phyloP scores from a whole-genome alignment of 2,888 invertebrate genomes.

The Idaea biselata region DNA sequence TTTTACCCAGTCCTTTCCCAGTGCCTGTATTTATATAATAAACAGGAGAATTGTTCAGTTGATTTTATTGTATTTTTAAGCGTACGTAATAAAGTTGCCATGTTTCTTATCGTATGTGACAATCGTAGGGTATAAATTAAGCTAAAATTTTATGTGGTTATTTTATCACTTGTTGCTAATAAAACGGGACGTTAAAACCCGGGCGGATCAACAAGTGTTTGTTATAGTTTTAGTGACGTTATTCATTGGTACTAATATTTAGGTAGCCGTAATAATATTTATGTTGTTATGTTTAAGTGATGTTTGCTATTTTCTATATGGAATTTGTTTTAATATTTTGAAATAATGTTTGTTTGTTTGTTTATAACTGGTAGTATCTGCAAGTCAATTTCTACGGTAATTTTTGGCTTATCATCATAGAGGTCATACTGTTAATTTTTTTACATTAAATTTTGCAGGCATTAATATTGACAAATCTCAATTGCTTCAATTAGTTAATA shows the following conservation, averaged over 20 bases:
- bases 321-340: background rate
- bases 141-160: slow-evolving; percentile 38
- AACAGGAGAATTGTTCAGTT: slow-evolving; percentile 45
- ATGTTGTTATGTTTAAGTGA: background rate
- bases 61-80: slow-evolving; percentile 62
- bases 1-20: slow-evolving; percentile 50
- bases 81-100: slow-evolving; percentile 57
- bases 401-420: background rate
- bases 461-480: too few species aligned
- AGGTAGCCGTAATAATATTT: background rate
- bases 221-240: background rate
- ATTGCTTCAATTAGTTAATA: too few species aligned
- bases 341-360: background rate
- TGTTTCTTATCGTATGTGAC: slow-evolving; percentile 44
- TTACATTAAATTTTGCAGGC: too few species aligned
- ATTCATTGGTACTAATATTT: slow-evolving; percentile 1
- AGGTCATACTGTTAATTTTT: background rate
- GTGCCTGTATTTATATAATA: slow-evolving; percentile 59
- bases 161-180: slow-evolving; percentile 27
- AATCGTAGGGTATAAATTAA: slow-evolving; percentile 43
- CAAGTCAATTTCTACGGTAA: too few species aligned
- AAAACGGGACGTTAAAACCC: slow-evolving; percentile 3
- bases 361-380: too few species aligned
- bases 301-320: background rate
- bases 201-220: background rate